Evolutionary conservation across 1,140 invertebrate species (phyloP), one percentile per base, ranked within the genome.

Genomic region (Telenomus remus): DNA sequence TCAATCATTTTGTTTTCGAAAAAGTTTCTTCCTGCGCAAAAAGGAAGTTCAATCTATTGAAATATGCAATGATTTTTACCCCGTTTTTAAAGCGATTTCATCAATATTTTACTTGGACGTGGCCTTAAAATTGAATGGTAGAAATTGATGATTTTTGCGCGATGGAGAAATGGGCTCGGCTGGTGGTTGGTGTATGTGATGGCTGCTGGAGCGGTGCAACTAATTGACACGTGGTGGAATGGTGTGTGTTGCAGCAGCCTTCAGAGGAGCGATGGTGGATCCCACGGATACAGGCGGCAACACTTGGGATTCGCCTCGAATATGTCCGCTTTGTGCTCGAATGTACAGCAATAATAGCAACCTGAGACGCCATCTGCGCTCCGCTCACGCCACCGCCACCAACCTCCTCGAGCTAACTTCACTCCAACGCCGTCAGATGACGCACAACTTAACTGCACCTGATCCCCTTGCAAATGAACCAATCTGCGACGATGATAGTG

Each of bases 321-420:
- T 85, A 4, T 88, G 87, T 74, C 86, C 86, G 10, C 76, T 87
- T 34, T 88, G 87, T 65, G 79, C 82, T 51, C 83, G 86, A 37
- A 76, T 87, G 76, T 88, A 88, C 84, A 88, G 87, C 83, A 88
- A 87, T 83, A 86, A 86, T 79, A 87, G 85, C 78, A 88, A 87
- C 76, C 80, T 88, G 46, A 83, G 85, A 13, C 85, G 87, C 49
- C 87, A 88, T 60, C 80, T 88, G 39, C 82, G 86, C 75, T 81
- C 84, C 35, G 84, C 84, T 42, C 86, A 88, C 68, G 79, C 83
- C 55, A 80, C 79, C 65, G 79, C 80, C 13, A 81, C 76, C 55
- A 79, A 83, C 35, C 81, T 80, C 35, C 78, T 80, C 57, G 63
- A 82, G 75, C 60, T 84, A 16, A 84, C 82, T 2, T 84, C 82